Conservation (phyloP, 2,888 invertebrate species). For the Caradrina kadenii region DNA sequence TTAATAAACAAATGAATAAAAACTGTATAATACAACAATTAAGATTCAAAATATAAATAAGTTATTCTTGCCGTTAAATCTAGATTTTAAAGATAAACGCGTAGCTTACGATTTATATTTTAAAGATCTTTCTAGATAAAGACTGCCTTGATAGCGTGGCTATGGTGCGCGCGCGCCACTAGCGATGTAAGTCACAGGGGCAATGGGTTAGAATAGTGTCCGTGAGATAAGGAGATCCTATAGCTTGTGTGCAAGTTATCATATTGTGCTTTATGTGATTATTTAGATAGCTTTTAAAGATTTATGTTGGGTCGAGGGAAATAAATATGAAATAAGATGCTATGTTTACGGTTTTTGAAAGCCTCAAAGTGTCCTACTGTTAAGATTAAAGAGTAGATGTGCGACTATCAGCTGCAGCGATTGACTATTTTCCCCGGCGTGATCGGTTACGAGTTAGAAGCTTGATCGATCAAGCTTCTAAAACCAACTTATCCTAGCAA, state of each 20-base stretch:
- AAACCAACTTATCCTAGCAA: too few species aligned
- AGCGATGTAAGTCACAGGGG: conserved; percentile 55
- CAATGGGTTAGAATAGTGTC: conserved; percentile 47
- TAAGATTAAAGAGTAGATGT: too few species aligned
- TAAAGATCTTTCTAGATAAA: conserved; percentile 29
- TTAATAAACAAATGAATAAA: background rate
- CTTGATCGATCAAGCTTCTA: too few species aligned
- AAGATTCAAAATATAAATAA: background rate
- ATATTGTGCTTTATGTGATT: background rate
- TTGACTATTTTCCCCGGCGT: too few species aligned
- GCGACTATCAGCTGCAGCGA: too few species aligned
- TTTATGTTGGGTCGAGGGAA: background rate
- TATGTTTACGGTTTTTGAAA: too few species aligned
- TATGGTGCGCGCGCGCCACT: conserved; percentile 36
- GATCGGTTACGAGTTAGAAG: too few species aligned
- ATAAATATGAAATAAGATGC: too few species aligned
- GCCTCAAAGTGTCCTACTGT: too few species aligned
- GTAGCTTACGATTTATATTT: conserved; percentile 1
- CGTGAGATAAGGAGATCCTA: conserved; percentile 14
- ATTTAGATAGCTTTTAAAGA: background rate
- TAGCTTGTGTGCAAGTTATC: background rate
- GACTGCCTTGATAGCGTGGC: conserved; percentile 6
- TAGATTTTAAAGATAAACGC: conserved; percentile 9
- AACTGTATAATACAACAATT: background rate
- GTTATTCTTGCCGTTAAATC: background rate